phyloP scores from a whole-genome alignment of 2,888 invertebrate species.

The Ennomos erosarius region DNA sequence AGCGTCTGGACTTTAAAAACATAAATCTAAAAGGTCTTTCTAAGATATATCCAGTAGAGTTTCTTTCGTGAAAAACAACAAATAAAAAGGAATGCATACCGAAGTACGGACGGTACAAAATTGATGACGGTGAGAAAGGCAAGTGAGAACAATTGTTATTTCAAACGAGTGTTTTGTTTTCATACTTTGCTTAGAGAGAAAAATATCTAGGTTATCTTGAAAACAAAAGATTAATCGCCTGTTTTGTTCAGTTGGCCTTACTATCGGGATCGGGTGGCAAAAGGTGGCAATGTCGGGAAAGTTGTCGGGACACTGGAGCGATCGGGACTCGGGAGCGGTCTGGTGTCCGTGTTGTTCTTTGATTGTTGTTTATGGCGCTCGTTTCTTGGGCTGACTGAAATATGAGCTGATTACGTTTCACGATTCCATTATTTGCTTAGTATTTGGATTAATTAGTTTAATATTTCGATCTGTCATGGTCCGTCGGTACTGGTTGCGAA shows the following conservation, averaged over 20 bases:
- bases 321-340: slow-evolving; percentile 9
- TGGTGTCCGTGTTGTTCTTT: slow-evolving; percentile 18
- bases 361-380: slow-evolving; percentile 23
- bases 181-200: slow-evolving; percentile 14
- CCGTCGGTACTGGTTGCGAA: neutral
- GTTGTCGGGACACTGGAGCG: slow-evolving; percentile 5
- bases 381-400: slow-evolving; percentile 11
- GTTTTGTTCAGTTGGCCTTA: slow-evolving; percentile 18
- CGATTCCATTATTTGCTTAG: slow-evolving; percentile 16
- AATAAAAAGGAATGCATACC: slow-evolving; percentile 6
- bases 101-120: slow-evolving; percentile 1
- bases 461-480: slow-evolving; percentile 6
- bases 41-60: neutral
- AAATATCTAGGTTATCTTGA: slow-evolving; percentile 15
- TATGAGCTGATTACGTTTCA: slow-evolving; percentile 23
- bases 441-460: slow-evolving; percentile 14
- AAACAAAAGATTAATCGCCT: slow-evolving; percentile 20
- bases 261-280: slow-evolving; percentile 6
- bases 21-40: neutral
- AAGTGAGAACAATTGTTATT: slow-evolving; percentile 17
- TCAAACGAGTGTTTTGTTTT: slow-evolving; percentile 15
- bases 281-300: slow-evolving; percentile 7
- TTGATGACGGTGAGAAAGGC: slow-evolving; percentile 6
- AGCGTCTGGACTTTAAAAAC: neutral
- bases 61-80: neutral